Evolutionary conservation across 2,888 invertebrate genomes (phyloP).

Genomic region (Glaucopsyche alexis): DNA sequence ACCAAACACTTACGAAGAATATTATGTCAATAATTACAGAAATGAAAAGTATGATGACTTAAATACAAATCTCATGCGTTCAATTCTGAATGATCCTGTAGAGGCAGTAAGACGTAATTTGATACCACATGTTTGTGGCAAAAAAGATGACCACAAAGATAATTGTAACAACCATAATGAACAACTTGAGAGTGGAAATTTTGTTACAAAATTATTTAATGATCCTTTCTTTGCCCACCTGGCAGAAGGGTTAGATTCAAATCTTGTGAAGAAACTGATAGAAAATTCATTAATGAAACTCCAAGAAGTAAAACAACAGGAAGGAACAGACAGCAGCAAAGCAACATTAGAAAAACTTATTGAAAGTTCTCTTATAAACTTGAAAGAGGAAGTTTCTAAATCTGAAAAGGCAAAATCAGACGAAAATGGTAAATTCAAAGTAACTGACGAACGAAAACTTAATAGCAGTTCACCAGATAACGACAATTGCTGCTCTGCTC

Average conservation of each 20-base stretch:
- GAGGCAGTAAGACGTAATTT: constrained; percentile 87
- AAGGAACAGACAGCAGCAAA: constrained; percentile 68
- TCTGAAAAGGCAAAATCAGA: constrained; percentile 51
- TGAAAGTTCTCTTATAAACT: constrained; percentile 68
- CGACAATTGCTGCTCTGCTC: constrained; percentile 83
- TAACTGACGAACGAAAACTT: constrained; percentile 46
- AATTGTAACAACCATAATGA: constrained; percentile 45
- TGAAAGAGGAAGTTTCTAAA: constrained; percentile 60
- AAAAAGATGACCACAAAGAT: constrained; percentile 55
- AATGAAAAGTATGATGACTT: constrained; percentile 41
- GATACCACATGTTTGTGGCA: constrained; percentile 88
- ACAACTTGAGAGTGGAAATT: constrained; percentile 60
- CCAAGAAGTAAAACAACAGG: constrained; percentile 70
- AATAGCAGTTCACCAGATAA: constrained; percentile 55
- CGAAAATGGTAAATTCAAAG: constrained; percentile 47
- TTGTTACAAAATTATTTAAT: constrained; percentile 81
- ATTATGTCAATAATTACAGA: constrained; percentile 53
- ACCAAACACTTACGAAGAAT: constrained; percentile 68
- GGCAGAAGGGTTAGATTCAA: constrained; percentile 81
- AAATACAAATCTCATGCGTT: constrained; percentile 66
- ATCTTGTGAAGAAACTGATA: constrained; percentile 82
- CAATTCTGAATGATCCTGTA: constrained; percentile 84
- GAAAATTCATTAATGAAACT: constrained; percentile 84
- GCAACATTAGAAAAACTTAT: constrained; percentile 75
- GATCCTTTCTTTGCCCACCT: constrained; percentile 83